Conservation (phyloP, 64 coral and sea anemone genomes). For the Astreopora myriophthalma region DNA sequence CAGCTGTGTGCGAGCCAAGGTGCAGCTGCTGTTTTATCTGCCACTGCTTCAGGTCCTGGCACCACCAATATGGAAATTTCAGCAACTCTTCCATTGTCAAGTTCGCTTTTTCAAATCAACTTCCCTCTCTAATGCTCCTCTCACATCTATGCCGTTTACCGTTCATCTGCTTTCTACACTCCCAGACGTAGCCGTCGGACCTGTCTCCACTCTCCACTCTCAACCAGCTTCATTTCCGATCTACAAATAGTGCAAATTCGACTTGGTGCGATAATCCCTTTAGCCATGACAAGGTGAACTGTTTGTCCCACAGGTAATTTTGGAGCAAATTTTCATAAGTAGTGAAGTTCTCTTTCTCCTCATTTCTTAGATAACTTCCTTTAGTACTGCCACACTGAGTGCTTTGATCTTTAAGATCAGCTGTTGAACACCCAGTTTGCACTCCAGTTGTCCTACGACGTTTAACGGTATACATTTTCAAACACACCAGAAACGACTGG, state of each 20-base stretch:
- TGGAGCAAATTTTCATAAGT: slow-evolving; percentile 2
- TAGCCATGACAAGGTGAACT: not conserved
- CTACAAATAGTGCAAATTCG: not conserved
- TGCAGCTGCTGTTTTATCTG: slow-evolving; percentile 30
- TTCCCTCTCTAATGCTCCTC: not conserved
- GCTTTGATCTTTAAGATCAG: not conserved
- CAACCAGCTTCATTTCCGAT: not conserved
- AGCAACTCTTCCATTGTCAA: not conserved
- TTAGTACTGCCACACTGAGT: not conserved
- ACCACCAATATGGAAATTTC: not conserved
- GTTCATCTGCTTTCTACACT: not conserved
- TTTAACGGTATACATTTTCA: not conserved
- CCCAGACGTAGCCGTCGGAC: not conserved
- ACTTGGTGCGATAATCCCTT: not conserved
- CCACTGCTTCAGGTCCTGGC: not conserved
- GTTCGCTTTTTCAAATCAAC: not conserved
- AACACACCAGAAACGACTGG: not conserved
- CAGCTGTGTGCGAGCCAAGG: slow-evolving; percentile 20
- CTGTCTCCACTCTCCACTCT: not conserved
- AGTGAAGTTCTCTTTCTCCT: not conserved
- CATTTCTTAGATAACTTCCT: not conserved
- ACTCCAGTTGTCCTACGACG: not conserved
- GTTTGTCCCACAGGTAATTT: not conserved
- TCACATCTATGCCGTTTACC: not conserved
- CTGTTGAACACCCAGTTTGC: not conserved